Base-by-base conservation (phyloP, 2,797 vertebrate genomes). In the Hippopotamyrus pictus region DNA sequence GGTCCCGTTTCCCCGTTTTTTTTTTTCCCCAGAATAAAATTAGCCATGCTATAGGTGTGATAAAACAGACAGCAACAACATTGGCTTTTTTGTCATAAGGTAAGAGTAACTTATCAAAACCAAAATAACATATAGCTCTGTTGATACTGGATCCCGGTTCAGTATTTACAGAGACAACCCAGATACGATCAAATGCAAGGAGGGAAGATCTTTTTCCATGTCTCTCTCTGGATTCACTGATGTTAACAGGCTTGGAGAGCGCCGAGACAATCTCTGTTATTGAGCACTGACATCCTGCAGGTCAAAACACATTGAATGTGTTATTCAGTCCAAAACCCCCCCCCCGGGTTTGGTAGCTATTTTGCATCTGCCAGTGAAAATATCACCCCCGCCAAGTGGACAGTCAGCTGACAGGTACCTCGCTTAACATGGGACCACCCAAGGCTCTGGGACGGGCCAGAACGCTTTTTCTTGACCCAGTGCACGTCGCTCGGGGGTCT, bases 1-100 rank as follows among this genome's bases (percentile, higher is more conserved):
- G 44, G 82, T 85, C 82, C 48, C 7, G 8, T 82, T 46, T 82
- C 41, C 76, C 41, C 0, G 0, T 44, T 85, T 51, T 85, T 85
- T 51, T 51, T 85, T n/a, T n/a, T n/a, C n/a, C n/a, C 82, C 9
- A 85, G 82, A 85, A 85, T 82, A 85, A 85, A 85, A 85, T 85
- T 85, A 85, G 46, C 44, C 82, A 51, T 51, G 44, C 48, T 51
- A 51, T 85, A 48, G 44, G 48, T 48, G 46, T 50, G 48, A 85
- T 85, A 51, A 46, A 82, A 82, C 76, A 82, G 19, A 46, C 76
- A 46, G 76, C 37, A 82, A 82, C 50, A 51, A 85, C 48, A 85
- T 85, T 85, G 48, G n/a, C 46, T 85, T 85, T 85, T 25, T 29
- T 85, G 48, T 85, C 82, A 51, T 22, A 50, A 84, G 76, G 82